Evolutionary conservation across 2,113 vertebrate genomes (phyloP).

Genomic region (Paracanthobrama guichenoti): DNA sequence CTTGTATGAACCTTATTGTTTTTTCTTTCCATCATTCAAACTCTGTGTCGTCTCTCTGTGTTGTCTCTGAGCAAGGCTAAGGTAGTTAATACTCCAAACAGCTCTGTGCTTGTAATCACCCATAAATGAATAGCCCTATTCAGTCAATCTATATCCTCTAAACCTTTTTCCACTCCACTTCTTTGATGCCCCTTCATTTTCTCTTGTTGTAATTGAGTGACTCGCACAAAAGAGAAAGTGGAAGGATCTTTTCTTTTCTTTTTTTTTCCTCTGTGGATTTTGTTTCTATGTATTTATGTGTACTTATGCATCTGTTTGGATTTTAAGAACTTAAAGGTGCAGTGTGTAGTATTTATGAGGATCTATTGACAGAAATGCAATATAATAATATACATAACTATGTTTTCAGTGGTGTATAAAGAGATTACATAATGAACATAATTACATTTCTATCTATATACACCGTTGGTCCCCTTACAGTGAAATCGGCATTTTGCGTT

Average conservation of each 20-base stretch:
- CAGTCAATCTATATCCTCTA: conserved; percentile 28
- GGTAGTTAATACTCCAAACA: conserved; percentile 24
- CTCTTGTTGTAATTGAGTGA: conserved; percentile 22
- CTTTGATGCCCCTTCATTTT: conserved; percentile 3
- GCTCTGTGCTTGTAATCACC: conserved; percentile 37
- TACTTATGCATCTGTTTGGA: not conserved
- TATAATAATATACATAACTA: no score
- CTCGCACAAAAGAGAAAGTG: not conserved
- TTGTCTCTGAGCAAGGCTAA: not conserved
- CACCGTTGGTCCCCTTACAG: no score
- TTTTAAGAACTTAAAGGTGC: not conserved
- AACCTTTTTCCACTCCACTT: conserved; percentile 17
- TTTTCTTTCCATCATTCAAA: conserved; percentile 4
- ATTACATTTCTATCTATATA: no score
- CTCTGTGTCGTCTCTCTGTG: not conserved
- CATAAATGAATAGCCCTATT: conserved; percentile 38
- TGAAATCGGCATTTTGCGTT: no score
- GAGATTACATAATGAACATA: no score
- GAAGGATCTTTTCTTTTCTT: not conserved
- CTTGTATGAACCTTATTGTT: conserved; percentile 15
- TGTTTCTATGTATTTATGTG: not conserved
- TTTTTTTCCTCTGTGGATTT: not conserved
- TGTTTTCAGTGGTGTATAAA: no score
- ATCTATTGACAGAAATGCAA: no score
- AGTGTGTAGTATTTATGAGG: no score